Base-by-base conservation (phyloP, 2,113 vertebrate genomes). In the Xenotilapia leptura region DNA sequence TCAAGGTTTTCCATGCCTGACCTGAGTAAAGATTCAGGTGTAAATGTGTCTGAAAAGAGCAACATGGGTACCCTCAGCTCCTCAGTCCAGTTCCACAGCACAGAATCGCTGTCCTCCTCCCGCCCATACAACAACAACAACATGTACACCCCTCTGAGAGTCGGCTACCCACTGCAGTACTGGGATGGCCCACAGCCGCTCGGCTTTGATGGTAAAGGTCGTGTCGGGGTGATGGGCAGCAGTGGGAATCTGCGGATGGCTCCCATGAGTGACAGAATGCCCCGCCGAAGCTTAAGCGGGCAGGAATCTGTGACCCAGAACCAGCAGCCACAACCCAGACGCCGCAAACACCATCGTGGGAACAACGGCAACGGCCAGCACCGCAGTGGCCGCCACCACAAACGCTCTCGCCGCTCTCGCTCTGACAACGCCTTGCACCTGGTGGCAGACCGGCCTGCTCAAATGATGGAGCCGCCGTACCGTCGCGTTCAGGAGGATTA, bases 1-100 rank as follows among this genome's bases (percentile, higher is more conserved):
- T 99, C 99, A 45, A 95, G 98, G 26, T 99, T 99, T 94, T 99
- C 99, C 33, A 99, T 99, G 98, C 99, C 99, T 0, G 99, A 99
- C 94, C 96, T 99, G 89, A 99, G 99, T 95, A 99, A 99, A 94
- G 99, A 99, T 95, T 99, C 99, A 0, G 98, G 99, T 17, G 98
- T 99, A 96, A 99, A 99, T 0, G 94, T 99, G 88, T 99, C 98
- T 0, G 99, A 99, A 93, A 99, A 99, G 93, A 99, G 99, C 96
- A 98, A 97, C 95, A 98, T 99, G 98, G 98, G 98, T 40, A 99
- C 98, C 0, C 97, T 99, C 2, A 99, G 98, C 92, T 99, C 98
- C 7, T 99, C 98, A 5, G 93, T 98, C 88, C 98, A 99, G 88
- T 99, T 99, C 86, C 97, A 98, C 54, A 99, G 99, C 56, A 97